Conservation (phyloP, 2,797 vertebrate species). For the Melanotaenia boesemani region DNA sequence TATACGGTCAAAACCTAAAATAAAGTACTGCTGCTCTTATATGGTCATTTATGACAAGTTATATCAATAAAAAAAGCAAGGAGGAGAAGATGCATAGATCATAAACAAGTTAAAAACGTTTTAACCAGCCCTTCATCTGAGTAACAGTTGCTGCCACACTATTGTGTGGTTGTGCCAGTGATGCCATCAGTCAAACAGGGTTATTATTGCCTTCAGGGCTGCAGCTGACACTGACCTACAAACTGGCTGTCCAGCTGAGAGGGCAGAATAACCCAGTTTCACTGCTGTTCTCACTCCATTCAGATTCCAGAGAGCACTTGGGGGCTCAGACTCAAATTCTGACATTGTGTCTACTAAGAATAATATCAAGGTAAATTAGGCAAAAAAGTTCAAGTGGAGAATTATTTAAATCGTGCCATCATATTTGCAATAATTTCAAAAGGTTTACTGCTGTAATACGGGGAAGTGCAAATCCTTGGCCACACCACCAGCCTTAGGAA, state of each 20-base stretch:
- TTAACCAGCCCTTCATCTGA: background rate
- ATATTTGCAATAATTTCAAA: background rate
- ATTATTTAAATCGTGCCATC: background rate
- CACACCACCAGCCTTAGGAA: constrained; percentile 50
- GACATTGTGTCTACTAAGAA: background rate
- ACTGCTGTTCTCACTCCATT: constrained; percentile 23
- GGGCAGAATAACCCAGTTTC: constrained; percentile 44
- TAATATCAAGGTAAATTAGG: fast-evolving
- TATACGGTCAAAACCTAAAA: constrained; percentile 43
- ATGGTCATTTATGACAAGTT: background rate
- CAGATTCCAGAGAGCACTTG: constrained; percentile 3
- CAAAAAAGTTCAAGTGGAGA: background rate
- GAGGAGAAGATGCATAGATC: too few relatives aligned
- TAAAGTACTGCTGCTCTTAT: constrained; percentile 5
- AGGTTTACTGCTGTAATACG: background rate
- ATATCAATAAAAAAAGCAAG: background rate
- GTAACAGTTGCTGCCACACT: background rate
- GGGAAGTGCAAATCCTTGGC: background rate
- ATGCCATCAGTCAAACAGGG: constrained; percentile 40
- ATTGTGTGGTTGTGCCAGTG: constrained; percentile 4
- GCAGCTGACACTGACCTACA: constrained; percentile 65
- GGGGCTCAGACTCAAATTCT: background rate
- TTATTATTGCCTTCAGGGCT: constrained; percentile 45
- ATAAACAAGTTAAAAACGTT: background rate
- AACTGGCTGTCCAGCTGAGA: constrained; percentile 45